Evolutionary conservation across 2,113 vertebrate genomes (phyloP).

Genomic region (Sceloporus tristichus): DNA sequence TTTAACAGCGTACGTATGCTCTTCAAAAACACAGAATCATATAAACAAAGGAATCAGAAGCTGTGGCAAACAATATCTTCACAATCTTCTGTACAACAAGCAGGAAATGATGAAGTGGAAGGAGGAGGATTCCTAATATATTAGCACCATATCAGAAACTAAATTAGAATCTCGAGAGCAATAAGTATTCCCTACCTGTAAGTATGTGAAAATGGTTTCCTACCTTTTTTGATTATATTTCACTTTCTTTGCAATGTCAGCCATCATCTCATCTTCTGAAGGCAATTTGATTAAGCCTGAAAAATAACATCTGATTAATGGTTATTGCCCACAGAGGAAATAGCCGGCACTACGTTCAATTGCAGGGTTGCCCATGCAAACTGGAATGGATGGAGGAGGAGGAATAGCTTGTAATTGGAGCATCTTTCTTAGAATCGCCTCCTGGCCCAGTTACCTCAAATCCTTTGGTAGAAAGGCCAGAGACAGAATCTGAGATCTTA

Average conservation of each 20-base stretch:
- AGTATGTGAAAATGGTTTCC: not conserved
- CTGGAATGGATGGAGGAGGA: not conserved
- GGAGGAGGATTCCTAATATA: too few species aligned
- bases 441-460: not conserved
- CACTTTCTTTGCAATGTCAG: conserved; percentile 41
- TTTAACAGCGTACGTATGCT: too few species aligned
- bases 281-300: conserved; percentile 44
- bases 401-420: not conserved
- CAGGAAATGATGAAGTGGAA: too few species aligned
- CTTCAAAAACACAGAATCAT: too few species aligned
- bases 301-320: conserved; percentile 4
- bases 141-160: not conserved
- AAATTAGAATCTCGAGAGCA: not conserved
- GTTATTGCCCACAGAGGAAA: not conserved
- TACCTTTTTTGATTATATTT: conserved; percentile 48
- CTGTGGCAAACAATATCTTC: not conserved
- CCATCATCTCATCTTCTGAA: conserved; percentile 42
- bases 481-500: not conserved
- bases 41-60: not conserved
- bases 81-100: not conserved
- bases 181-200: not conserved
- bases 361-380: too few species aligned
- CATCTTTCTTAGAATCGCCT: not conserved
- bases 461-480: not conserved
- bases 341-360: too few species aligned